Conservation (phyloP, 23 tunicate species). For the Halocynthia aurantium region DNA sequence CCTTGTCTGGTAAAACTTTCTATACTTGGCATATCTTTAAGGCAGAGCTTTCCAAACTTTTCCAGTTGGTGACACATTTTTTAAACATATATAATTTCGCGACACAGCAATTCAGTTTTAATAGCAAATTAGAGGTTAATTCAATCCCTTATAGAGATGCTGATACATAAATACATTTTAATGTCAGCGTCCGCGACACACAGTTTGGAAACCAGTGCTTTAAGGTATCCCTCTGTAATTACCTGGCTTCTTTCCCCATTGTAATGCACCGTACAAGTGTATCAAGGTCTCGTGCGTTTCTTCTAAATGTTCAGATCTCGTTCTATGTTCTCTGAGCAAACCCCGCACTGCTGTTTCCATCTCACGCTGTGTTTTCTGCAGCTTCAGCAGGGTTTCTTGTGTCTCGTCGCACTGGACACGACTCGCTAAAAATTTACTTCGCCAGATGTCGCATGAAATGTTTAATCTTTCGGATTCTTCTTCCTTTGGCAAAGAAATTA, state of each 20-base stretch:
- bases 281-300: slow-evolving; percentile 18
- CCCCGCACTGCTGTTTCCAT: slow-evolving; percentile 76
- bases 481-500: slow-evolving; percentile 8
- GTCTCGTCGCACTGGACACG: slow-evolving; percentile 70
- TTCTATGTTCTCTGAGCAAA: slow-evolving; percentile 62
- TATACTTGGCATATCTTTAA: no score
- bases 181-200: no score
- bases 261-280: slow-evolving; percentile 12
- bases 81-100: no score
- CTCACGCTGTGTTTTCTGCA: slow-evolving; percentile 54
- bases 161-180: no score
- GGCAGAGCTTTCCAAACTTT: no score
- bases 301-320: slow-evolving; percentile 44
- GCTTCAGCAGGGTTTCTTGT: slow-evolving; percentile 12
- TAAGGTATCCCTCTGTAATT: not conserved
- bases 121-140: no score
- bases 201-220: no score
- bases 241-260: slow-evolving; percentile 10
- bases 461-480: slow-evolving; percentile 72
- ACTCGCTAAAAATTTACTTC: slow-evolving; percentile 88
- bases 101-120: no score
- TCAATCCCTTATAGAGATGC: no score
- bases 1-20: no score
- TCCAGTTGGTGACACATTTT: no score
- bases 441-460: slow-evolving; percentile 85